A percentile compares a stretch with the other conserved stretches of the same genome.
Conservation (phyloP, 2,113 vertebrate species). For the Gallinago media region DNA sequence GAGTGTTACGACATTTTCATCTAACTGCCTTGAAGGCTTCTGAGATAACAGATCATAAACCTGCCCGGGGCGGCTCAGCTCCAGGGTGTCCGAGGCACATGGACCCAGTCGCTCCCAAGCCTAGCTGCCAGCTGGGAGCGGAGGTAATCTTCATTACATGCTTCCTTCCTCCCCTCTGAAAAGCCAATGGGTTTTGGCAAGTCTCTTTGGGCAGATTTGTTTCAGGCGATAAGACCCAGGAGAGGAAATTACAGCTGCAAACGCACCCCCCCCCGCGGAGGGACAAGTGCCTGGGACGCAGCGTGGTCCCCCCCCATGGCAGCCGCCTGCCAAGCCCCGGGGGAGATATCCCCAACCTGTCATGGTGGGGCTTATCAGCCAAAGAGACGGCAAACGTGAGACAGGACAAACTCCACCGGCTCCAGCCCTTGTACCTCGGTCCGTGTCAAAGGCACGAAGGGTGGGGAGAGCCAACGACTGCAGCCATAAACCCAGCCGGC, state of each 20-base stretch:
- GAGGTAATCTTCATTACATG: background rate
- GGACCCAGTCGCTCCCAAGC: background rate
- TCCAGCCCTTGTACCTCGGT: background rate
- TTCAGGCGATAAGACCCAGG: background rate
- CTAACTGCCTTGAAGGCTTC: background rate
- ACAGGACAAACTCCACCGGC: rapidly evolving
- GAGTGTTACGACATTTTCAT: background rate
- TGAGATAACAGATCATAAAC: background rate
- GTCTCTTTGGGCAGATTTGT: background rate
- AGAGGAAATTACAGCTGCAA: background rate
- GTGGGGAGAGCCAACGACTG: background rate
- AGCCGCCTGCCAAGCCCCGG: rapidly evolving
- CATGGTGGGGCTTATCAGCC: background rate
- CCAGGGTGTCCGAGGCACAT: rapidly evolving
- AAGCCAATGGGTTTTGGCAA: background rate
- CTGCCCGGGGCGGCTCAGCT: background rate
- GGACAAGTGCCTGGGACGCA: rapidly evolving
- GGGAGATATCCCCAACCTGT: rapidly evolving
- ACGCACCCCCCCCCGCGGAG: rapidly evolving
- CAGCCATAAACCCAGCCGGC: background rate
- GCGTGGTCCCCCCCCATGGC: rapidly evolving
- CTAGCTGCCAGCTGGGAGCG: background rate
- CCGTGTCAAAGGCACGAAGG: rapidly evolving
- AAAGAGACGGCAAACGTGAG: rapidly evolving
- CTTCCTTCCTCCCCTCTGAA: background rate